Conservation (phyloP, 2,797 vertebrate species). For the Sebastes wilsoni region DNA sequence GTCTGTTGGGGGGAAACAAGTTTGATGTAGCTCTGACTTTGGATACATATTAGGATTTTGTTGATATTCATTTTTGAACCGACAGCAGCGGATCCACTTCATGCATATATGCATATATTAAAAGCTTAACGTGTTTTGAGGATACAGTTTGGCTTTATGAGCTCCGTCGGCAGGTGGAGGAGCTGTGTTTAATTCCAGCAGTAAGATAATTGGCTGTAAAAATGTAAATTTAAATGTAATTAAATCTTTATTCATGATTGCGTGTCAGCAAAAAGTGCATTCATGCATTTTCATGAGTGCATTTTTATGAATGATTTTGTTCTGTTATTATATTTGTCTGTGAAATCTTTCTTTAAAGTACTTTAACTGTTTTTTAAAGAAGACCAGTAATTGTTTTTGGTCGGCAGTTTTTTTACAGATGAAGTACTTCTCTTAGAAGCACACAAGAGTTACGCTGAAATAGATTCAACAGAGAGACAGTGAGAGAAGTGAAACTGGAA, state of each 20-base stretch:
- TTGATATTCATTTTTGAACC: neutral
- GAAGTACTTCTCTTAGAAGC: neutral
- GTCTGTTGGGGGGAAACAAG: conserved; percentile 25
- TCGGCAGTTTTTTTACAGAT: neutral
- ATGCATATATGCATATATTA: neutral
- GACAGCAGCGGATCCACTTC: neutral
- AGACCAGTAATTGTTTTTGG: neutral
- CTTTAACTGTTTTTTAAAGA: neutral
- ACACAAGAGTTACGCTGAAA: neutral
- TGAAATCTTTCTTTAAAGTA: neutral
- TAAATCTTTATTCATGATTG: conserved; percentile 26
- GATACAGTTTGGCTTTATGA: neutral
- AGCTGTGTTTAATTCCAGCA: conserved; percentile 2
- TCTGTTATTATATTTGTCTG: neutral
- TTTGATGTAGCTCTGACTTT: conserved; percentile 7
- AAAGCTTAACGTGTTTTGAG: neutral
- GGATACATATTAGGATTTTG: neutral
- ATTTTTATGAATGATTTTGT: neutral
- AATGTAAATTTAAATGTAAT: conserved; percentile 29
- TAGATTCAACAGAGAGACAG: neutral
- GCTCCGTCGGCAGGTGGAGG: neutral
- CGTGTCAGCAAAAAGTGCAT: conserved; percentile 19
- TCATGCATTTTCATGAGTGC: conserved; percentile 32
- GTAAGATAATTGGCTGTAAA: conserved; percentile 28
- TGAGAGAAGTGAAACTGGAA: neutral